phyloP scores from a whole-genome alignment of 2,797 vertebrate genomes.

The Chromis chromis region DNA sequence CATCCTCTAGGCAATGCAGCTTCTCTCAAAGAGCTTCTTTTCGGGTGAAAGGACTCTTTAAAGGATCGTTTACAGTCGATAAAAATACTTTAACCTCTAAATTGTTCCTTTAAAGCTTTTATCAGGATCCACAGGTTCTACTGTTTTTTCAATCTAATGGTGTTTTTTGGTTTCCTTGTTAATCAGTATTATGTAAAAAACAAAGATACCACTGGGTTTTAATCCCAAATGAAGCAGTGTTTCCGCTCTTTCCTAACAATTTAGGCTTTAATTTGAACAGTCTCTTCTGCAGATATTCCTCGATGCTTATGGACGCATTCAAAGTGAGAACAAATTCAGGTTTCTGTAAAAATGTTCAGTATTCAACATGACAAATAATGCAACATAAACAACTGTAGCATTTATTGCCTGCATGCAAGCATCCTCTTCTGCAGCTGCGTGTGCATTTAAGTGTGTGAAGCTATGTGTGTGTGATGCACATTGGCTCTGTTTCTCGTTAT shows the following conservation, averaged over 20 bases:
- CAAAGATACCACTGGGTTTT: not conserved
- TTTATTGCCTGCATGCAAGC: constrained; percentile 21
- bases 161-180: constrained; percentile 20
- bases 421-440: constrained; percentile 48
- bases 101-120: constrained; percentile 30
- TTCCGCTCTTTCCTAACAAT: too few relatives aligned
- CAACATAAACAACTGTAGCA: constrained; percentile 25
- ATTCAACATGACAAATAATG: constrained; percentile 12
- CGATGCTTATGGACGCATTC: not conserved
- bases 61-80: constrained; percentile 55
- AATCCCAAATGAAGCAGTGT: not conserved
- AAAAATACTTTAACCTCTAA: constrained; percentile 53
- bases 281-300: not conserved
- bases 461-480: constrained; percentile 40
- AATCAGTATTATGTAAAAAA: not conserved
- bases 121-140: constrained; percentile 18
- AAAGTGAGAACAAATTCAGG: constrained; percentile 10
- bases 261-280: too few relatives aligned
- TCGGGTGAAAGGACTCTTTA: constrained; percentile 60
- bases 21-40: constrained; percentile 62
- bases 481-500: constrained; percentile 73
- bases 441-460: constrained; percentile 26
- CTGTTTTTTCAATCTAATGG: constrained; percentile 32
- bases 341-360: not conserved
- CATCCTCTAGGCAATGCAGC: constrained; percentile 62